Evolutionary conservation across 2,888 invertebrate species (phyloP).

Genomic region (Agrotis puta): DNA sequence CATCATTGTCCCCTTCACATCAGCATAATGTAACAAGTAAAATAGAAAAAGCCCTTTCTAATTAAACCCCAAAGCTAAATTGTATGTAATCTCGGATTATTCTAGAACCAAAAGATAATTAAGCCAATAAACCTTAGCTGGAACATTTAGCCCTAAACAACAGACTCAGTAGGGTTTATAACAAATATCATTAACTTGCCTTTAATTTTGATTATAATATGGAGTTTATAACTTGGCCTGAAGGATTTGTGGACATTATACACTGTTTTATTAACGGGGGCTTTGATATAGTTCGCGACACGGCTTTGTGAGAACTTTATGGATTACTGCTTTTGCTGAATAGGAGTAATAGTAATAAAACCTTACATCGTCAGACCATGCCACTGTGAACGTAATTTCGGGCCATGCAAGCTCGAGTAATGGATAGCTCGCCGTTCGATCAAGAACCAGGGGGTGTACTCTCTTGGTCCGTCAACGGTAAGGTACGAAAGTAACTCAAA

Average conservation of each 20-base stretch:
- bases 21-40: slow-evolving; percentile 12
- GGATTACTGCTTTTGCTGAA: background rate
- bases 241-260: slow-evolving; percentile 15
- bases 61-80: slow-evolving; percentile 39
- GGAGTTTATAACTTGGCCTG: slow-evolving; percentile 20
- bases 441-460: too few species aligned
- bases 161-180: slow-evolving; percentile 40
- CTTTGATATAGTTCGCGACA: background rate
- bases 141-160: slow-evolving; percentile 48
- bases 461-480: too few species aligned
- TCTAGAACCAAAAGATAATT: slow-evolving; percentile 45
- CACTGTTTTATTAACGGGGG: background rate
- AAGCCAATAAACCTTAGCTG: slow-evolving; percentile 40
- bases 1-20: slow-evolving; percentile 8
- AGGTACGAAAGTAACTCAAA: too few species aligned
- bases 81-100: slow-evolving; percentile 47
- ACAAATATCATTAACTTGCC: slow-evolving; percentile 48
- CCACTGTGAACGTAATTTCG: too few species aligned
- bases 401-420: too few species aligned
- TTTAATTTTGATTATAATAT: slow-evolving; percentile 46
- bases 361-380: background rate
- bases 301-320: background rate
- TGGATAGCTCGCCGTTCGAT: too few species aligned
- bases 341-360: background rate
- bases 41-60: slow-evolving; percentile 31